These are phyloP conservation scores for Octomys mimax DNA, from an alignment of 2,797 vertebrate species.

Conservation along the genomic window DNA sequence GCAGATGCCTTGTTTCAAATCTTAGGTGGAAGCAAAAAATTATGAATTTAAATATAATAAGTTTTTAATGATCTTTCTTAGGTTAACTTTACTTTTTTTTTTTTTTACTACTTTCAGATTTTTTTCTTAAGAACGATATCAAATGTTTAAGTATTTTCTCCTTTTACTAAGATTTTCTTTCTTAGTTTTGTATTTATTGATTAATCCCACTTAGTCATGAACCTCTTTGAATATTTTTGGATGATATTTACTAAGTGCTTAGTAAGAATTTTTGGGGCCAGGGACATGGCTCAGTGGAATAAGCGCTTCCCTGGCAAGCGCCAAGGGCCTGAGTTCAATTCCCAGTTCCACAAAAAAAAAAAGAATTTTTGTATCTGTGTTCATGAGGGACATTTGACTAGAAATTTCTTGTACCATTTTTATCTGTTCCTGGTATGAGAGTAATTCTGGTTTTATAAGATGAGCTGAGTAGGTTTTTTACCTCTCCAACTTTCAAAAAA, in stretches of 20 bases:
- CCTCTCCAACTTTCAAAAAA: constrained; percentile 9
- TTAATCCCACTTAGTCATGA: neutral
- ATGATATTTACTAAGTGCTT: constrained; percentile 25
- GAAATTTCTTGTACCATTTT: neutral
- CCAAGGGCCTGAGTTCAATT: too few relatives aligned
- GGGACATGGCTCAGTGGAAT: too few relatives aligned
- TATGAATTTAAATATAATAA: neutral
- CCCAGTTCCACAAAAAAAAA: too few relatives aligned
- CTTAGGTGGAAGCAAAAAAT: neutral
- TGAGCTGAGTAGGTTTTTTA: neutral
- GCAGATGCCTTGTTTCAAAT: neutral
- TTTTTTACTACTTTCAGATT: neutral
- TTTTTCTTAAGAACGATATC: constrained; percentile 17
- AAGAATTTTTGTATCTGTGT: constrained; percentile 30
- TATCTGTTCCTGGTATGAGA: neutral
- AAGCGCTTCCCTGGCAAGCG: too few relatives aligned
- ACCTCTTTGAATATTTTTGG: neutral
- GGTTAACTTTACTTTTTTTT: constrained; percentile 10
- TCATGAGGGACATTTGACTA: neutral
- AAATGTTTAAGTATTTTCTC: neutral
- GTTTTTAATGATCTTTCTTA: neutral
- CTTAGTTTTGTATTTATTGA: neutral
- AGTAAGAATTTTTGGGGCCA: constrained; percentile 7
- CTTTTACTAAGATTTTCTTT: neutral
- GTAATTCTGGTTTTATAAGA: neutral